Evolutionary conservation across 2,797 vertebrate genomes (phyloP), one percentile per base, ranked within the genome.

Genomic region (Enteromius thamalakanensis): DNA sequence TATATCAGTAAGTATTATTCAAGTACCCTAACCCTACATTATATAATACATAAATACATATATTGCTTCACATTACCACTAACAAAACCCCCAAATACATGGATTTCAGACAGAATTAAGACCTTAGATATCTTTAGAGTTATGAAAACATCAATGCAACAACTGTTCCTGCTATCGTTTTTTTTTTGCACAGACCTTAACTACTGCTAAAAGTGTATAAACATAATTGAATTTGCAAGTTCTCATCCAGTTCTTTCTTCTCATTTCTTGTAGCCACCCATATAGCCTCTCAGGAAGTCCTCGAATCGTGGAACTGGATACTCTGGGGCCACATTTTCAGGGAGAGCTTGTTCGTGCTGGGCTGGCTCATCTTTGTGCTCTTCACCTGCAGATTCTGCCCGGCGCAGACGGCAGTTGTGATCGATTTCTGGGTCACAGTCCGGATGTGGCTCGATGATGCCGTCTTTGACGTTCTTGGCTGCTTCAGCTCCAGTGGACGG

Each of bases 381-480:
- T 0, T 91, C 89, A 6, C 87, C 71, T 51, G 68, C 49, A 0
- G 90, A 83, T 26, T 91, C 80, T 0, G 89, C 90, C 0, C 80
- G 92, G 17, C 92, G 94, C 80, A 96, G 90, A 26, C 94, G 93
- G 87, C 95, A 96, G 91, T 93, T 94, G 91, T 91, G 94, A 90
- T 96, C 94, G 3, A 86, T 87, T 82, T 95, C 94, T 0, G 95
- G 95, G 90, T 96, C 95, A 32, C 95, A 96, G 91, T 95, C 81
- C 0, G 93, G 94, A 86, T 95, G 88, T 0, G 95, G 94, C 78
- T 93, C 90, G 71, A 95, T 89, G 29, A 95, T 86, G 37, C 88
- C 93, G 0, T 90, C 89, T 17, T 83, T 84, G 60, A 37, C 15
- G 0, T 87, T 53, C 65, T 87, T 91, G 0, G 76, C 45, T 37